These are phyloP conservation scores for Sphenopsis melanotis DNA, from an alignment of 2,797 vertebrate species.

Conservation along the genomic window DNA sequence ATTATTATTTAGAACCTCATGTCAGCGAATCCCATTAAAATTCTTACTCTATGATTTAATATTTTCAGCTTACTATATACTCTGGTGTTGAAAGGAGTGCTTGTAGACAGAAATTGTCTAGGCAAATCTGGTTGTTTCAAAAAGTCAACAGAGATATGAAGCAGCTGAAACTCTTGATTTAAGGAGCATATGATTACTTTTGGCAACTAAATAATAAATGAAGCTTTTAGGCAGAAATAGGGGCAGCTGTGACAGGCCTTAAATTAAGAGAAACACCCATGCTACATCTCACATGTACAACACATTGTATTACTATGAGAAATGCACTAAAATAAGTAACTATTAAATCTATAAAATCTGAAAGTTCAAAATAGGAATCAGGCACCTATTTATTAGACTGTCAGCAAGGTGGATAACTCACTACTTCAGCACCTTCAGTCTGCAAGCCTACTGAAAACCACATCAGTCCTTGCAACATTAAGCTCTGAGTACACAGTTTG, in stretches of 20 bases:
- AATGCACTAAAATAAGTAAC: background rate
- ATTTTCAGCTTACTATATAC: background rate
- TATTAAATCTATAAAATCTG: background rate
- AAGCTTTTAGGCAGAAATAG: background rate
- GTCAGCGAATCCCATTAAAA: background rate
- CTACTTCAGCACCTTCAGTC: background rate
- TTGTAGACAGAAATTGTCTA: background rate
- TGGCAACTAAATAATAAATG: background rate
- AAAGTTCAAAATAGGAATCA: background rate
- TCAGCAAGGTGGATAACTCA: background rate
- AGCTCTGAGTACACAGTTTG: background rate
- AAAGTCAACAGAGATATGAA: background rate
- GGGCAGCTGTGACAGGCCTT: background rate
- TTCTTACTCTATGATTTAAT: background rate
- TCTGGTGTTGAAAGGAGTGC: accelerated
- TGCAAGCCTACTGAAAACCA: background rate
- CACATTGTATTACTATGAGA: background rate
- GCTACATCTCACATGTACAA: background rate
- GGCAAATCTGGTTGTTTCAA: background rate
- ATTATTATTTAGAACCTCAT: background rate
- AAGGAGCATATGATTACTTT: background rate
- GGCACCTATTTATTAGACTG: background rate
- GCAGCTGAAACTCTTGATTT: background rate
- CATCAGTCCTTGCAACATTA: background rate
- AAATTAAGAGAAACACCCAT: background rate